Evolutionary conservation across 1,140 invertebrate genomes (phyloP).

Genomic region (Luehdorfia chinensis): DNA sequence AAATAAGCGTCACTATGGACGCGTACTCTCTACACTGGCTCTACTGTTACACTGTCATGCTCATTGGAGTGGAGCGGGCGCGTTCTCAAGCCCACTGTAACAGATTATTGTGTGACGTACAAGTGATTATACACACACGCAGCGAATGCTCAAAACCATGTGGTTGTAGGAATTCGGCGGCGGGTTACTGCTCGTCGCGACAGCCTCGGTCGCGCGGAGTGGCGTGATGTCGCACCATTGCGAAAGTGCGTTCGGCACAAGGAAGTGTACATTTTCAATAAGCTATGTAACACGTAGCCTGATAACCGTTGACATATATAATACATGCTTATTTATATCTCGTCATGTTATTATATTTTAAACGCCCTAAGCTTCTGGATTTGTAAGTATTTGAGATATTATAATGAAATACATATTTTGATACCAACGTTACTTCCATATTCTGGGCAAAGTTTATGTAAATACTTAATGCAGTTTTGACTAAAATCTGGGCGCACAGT

Average conservation of each 20-base stretch:
- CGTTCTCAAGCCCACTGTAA: slow-evolving; percentile 7
- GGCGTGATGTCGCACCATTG: slow-evolving; percentile 65
- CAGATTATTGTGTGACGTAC: slow-evolving; percentile 20
- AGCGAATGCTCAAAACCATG: slow-evolving; percentile 12
- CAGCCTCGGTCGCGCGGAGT: slow-evolving; percentile 51
- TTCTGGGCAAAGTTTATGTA: too few species aligned
- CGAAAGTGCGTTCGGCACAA: slow-evolving; percentile 42
- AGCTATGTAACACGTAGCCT: background rate
- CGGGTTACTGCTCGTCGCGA: slow-evolving; percentile 22
- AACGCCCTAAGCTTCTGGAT: too few species aligned
- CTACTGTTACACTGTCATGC: background rate
- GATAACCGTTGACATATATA: slow-evolving; percentile 7
- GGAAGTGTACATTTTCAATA: slow-evolving; percentile 11
- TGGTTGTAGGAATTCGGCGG: slow-evolving; percentile 22
- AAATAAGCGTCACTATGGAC: background rate
- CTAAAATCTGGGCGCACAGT: too few species aligned
- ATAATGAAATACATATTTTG: too few species aligned
- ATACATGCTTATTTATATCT: background rate
- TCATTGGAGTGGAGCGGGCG: slow-evolving; percentile 18
- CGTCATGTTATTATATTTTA: too few species aligned
- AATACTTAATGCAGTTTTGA: too few species aligned
- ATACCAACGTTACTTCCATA: too few species aligned
- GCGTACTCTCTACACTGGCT: background rate
- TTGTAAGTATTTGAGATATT: too few species aligned
- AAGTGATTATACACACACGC: slow-evolving; percentile 22